Conservation (phyloP, 2,888 invertebrate species). For the Melieria crassipennis region DNA sequence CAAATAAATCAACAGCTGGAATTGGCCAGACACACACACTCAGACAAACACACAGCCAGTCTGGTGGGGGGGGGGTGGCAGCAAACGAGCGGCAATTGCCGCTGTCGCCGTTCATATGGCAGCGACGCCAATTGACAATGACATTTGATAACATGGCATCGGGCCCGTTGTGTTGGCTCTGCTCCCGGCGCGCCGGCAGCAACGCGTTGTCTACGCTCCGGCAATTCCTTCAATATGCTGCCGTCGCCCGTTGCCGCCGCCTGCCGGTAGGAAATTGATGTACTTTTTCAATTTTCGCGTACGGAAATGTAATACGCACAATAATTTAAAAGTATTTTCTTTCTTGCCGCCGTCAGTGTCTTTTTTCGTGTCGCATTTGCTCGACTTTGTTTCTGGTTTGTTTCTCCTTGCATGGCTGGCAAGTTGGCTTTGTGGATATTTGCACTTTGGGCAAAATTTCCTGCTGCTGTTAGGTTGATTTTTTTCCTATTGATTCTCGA, state of each 20-base stretch:
- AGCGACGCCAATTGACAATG: slow-evolving; percentile 39
- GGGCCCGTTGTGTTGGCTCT: background rate
- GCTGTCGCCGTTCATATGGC: slow-evolving; percentile 22
- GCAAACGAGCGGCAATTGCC: background rate
- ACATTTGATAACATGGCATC: slow-evolving; percentile 32
- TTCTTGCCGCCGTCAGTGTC: background rate
- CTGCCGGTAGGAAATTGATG: slow-evolving; percentile 31
- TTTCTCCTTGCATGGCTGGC: background rate
- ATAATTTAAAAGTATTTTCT: slow-evolving; percentile 29
- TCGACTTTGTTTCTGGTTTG: background rate
- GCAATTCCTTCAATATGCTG: background rate
- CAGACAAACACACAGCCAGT: background rate
- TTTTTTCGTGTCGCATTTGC: background rate
- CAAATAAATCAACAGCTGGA: slow-evolving; percentile 27
- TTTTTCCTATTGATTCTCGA: background rate
- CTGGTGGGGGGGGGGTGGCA: background rate
- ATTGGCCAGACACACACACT: slow-evolving; percentile 7
- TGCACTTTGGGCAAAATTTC: background rate
- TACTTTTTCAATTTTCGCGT: slow-evolving; percentile 34
- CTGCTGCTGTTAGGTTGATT: background rate
- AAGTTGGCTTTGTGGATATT: background rate
- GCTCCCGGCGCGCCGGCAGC: background rate
- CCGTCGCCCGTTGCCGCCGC: background rate
- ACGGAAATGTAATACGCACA: slow-evolving; percentile 35
- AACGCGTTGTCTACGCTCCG: background rate